phyloP scores from a whole-genome alignment of 1,140 invertebrate genomes.

The Aricia agestis region DNA sequence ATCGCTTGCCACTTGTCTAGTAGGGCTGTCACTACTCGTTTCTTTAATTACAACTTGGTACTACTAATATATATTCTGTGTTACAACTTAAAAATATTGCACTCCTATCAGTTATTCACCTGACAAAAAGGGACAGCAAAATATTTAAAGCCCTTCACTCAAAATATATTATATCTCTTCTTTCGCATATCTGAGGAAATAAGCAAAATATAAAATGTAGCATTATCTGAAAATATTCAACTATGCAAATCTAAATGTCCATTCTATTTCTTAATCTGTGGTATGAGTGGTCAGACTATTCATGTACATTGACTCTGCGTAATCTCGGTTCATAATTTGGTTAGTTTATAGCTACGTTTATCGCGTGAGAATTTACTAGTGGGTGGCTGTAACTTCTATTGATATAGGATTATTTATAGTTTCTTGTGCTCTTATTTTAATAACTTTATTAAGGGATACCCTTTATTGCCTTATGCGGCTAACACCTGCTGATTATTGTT shows the following conservation, averaged over 20 bases:
- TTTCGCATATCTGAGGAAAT: no score
- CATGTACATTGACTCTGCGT: slow-evolving; percentile 40
- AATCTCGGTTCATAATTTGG: slow-evolving; percentile 65
- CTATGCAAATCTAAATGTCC: neutral
- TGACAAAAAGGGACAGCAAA: no score
- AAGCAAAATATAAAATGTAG: no score
- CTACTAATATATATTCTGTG: no score
- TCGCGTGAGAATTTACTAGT: slow-evolving; percentile 43
- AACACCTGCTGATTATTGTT: neutral
- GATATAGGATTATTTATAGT: neutral
- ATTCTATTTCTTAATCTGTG: neutral
- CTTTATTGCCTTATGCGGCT: neutral
- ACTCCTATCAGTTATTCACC: no score
- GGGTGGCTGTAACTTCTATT: slow-evolving; percentile 25
- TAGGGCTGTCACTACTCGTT: no score
- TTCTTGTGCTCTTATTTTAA: neutral
- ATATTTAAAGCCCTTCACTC: no score
- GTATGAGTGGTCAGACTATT: slow-evolving; percentile 23
- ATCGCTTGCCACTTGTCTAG: no score
- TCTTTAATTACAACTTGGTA: no score
- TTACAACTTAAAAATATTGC: no score
- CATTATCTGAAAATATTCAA: neutral
- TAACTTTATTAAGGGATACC: neutral
- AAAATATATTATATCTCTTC: no score
- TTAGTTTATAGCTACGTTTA: slow-evolving; percentile 58